Evolutionary conservation across 1,140 invertebrate species (phyloP).

Genomic region (Zaprionus taronus): DNA sequence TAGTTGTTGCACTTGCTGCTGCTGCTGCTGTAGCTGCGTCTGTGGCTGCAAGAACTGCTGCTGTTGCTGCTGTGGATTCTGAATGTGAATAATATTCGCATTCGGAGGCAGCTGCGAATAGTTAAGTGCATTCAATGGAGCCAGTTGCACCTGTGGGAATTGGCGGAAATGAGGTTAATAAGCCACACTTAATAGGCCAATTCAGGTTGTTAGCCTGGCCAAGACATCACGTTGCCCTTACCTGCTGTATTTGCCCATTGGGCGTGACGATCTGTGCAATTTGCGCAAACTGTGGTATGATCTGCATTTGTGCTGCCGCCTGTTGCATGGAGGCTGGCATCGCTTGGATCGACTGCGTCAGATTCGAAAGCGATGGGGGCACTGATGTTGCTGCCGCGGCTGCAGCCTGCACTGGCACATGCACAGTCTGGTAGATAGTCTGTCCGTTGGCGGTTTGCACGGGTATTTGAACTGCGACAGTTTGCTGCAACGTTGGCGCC

Average conservation of each 20-base stretch:
- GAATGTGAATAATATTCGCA: slow-evolving; percentile 81
- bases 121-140: slow-evolving; percentile 85
- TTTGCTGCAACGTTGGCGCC: slow-evolving; percentile 90
- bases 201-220: too few species aligned
- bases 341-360: slow-evolving; percentile 70
- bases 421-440: slow-evolving; percentile 96
- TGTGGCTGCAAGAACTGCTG: slow-evolving; percentile 64
- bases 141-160: slow-evolving; percentile 87
- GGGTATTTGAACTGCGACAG: slow-evolving; percentile 96
- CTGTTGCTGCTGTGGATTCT: slow-evolving; percentile 77
- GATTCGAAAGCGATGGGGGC: slow-evolving; percentile 73
- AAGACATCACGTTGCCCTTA: background rate
- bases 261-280: slow-evolving; percentile 94
- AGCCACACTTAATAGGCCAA: background rate
- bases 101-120: slow-evolving; percentile 84
- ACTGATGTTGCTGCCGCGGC: slow-evolving; percentile 77
- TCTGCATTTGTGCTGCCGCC: slow-evolving; percentile 86
- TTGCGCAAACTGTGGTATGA: slow-evolving; percentile 91
- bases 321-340: slow-evolving; percentile 57
- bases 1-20: slow-evolving; percentile 75
- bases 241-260: slow-evolving; percentile 93
- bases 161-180: background rate
- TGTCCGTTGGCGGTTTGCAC: slow-evolving; percentile 95
- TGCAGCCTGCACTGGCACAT: slow-evolving; percentile 93
- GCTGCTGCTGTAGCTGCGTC: slow-evolving; percentile 72